A percentile compares a stretch with the other conserved stretches of the same genome.
Conservation (phyloP, 2,797 vertebrate genomes). For the Mergus octosetaceus region DNA sequence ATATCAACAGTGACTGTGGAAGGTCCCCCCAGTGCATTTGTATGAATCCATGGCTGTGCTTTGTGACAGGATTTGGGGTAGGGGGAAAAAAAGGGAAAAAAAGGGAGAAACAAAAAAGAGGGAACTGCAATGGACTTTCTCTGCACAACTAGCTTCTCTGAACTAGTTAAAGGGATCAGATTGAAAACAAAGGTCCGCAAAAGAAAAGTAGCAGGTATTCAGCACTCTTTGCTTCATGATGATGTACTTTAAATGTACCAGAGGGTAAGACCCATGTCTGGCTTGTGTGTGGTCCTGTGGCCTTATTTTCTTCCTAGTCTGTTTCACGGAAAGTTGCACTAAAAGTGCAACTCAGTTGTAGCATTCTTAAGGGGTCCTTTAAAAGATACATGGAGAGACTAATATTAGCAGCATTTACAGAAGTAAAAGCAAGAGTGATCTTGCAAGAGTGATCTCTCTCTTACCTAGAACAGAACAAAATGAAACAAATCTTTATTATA, state of each 20-base stretch:
- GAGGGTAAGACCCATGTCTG: background rate
- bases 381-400: background rate
- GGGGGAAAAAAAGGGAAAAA: background rate
- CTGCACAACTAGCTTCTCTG: background rate
- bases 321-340: background rate
- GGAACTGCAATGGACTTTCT: background rate
- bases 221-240: background rate
- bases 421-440: background rate
- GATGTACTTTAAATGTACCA: background rate
- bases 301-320: background rate
- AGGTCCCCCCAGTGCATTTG: accelerated
- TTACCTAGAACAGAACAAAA: background rate
- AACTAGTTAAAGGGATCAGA: background rate
- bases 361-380: background rate
- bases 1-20: background rate
- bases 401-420: too few relatives aligned
- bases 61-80: background rate
- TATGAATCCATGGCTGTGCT: background rate
- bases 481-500: background rate
- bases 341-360: background rate
- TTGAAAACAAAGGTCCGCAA: background rate
- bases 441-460: background rate
- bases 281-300: background rate
- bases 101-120: background rate
- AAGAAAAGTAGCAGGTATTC: background rate